These are phyloP conservation scores for Imbricaverruca yamaguchii DNA, from an alignment of 2,888 invertebrate genomes.

Conservation along the genomic window DNA sequence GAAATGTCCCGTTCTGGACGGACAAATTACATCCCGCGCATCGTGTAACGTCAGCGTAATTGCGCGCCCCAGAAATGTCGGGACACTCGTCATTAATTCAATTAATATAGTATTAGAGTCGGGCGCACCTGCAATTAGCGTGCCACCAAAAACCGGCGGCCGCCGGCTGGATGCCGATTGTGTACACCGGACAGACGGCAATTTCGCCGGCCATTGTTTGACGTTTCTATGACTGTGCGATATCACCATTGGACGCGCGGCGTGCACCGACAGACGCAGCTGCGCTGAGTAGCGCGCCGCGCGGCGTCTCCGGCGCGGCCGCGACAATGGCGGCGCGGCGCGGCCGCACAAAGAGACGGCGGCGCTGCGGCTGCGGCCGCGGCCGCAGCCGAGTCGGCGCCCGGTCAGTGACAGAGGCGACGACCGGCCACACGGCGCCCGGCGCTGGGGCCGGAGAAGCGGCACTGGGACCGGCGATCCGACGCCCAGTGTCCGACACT, in stretches of 20 bases:
- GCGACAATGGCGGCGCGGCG: constrained; percentile 2
- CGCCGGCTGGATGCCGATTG: no score
- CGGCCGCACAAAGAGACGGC: neutral
- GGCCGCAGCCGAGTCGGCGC: neutral
- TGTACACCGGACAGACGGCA: neutral
- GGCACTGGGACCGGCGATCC: no score
- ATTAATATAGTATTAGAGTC: constrained; percentile 1
- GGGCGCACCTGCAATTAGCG: constrained; percentile 7
- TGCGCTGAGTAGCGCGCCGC: constrained; percentile 1
- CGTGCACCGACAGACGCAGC: neutral
- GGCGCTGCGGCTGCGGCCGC: neutral
- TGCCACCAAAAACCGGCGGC: neutral
- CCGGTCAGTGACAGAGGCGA: neutral
- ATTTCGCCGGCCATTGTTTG: constrained; percentile 16
- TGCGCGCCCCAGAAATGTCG: constrained; percentile 6
- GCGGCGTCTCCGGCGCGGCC: neutral
- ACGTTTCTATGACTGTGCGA: constrained; percentile 15
- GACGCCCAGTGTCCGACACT: neutral
- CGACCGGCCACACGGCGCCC: no score
- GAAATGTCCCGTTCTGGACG: neutral
- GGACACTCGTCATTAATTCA: constrained; percentile 11
- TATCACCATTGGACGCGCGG: neutral
- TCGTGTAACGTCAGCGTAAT: neutral
- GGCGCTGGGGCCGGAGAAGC: no score
- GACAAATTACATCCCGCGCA: neutral